Base-by-base conservation (phyloP, 1,140 invertebrate species). In the Nasonia longicornis region DNA sequence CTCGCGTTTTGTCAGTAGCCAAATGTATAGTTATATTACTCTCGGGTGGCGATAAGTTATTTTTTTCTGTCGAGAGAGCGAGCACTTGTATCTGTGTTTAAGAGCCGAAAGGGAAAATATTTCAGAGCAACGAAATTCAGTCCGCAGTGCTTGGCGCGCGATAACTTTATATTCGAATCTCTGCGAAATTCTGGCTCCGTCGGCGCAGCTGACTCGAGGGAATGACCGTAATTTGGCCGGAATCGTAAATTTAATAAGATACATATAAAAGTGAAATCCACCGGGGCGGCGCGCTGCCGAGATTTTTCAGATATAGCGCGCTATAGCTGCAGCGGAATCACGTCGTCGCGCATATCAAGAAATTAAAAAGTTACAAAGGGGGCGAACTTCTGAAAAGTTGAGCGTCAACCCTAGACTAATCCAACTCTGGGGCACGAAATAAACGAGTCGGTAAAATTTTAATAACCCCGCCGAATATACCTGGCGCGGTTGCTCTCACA, bases 281-380 rank as follows among this genome's bases (percentile, higher is more conserved):
- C 52, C 52, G 7, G 4, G 7, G 31, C 31, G 31, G 31, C 3
- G 16, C 20, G 52, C 52, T 58, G 52, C 52, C 52, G 52, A 16
- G 52, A 58, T n/a, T 58, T 58, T 58, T 58, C 16, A n/a, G 52
- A 58, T 58, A n/a, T 58, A 26, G 26, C 26, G 26, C 26, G 26
- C 1, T 26, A 14, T 48, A 48, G 11, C 45, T 45, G 14, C 45
- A n/a, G 6, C 52, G 52, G 3, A 64, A 75, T 75, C 38, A 38
- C 26, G 26, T n/a, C 29, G 20, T 64, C 26, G 29, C 14, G 29
- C 52, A 38, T 64, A 75, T 75, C 73, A 58, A 38, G 52, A 29
- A 63, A 38, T 75, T 76, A 77, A 79, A 70, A 79, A 71, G 67
- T 52, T 58, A 71, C 58, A 70, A 79, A 58, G 52, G 42, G 64